phyloP scores from a whole-genome alignment of 2,888 invertebrate species.

The Tethea ocularis region DNA sequence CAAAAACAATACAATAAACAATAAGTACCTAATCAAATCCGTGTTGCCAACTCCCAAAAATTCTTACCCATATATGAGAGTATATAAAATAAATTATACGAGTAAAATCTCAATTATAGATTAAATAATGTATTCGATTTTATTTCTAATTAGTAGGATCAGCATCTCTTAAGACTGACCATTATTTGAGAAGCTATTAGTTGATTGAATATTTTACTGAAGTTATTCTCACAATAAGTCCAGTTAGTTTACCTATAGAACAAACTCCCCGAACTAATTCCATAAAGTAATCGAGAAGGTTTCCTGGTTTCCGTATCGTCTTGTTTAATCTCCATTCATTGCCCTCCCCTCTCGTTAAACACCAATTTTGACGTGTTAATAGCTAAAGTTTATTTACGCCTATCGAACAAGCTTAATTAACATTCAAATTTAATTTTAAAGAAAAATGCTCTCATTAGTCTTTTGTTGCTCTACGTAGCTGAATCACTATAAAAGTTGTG shows the following conservation, averaged over 20 bases:
- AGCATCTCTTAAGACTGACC: background rate
- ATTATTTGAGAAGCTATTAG: background rate
- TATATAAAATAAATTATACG: too few species aligned
- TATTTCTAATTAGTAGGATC: too few species aligned
- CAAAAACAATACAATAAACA: too few species aligned
- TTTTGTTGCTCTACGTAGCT: background rate
- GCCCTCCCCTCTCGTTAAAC: slow-evolving; percentile 73
- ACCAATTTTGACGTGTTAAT: slow-evolving; percentile 78
- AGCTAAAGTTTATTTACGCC: slow-evolving; percentile 72
- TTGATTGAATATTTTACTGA: background rate
- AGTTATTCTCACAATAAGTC: slow-evolving; percentile 30
- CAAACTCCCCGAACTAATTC: slow-evolving; percentile 63
- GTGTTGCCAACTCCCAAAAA: too few species aligned
- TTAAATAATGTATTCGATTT: too few species aligned
- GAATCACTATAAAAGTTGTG: background rate
- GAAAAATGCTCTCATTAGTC: slow-evolving; percentile 16
- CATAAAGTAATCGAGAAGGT: slow-evolving; percentile 73
- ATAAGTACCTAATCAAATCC: too few species aligned
- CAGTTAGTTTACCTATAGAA: slow-evolving; percentile 42
- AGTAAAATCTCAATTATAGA: too few species aligned
- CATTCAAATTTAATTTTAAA: slow-evolving; percentile 57
- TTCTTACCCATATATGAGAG: too few species aligned
- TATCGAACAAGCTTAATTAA: slow-evolving; percentile 63
- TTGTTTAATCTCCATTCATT: slow-evolving; percentile 78
- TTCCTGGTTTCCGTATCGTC: slow-evolving; percentile 66